These are phyloP conservation scores for Bombycilla garrulus DNA, from an alignment of 2,113 vertebrate species.

Conservation along the genomic window DNA sequence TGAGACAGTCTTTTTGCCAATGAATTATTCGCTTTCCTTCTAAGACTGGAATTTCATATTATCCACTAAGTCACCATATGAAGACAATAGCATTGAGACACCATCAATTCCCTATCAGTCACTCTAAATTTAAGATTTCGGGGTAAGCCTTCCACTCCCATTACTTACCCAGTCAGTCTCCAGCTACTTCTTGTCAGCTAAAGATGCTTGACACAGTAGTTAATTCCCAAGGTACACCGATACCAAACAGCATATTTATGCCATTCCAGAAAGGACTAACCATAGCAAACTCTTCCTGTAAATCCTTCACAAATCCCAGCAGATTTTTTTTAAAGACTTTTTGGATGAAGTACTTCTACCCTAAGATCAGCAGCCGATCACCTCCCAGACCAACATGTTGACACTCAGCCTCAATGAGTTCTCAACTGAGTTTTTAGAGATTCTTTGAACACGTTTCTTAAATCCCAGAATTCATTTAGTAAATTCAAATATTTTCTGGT, in stretches of 20 bases:
- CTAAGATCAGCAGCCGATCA: not conserved
- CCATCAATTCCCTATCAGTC: not conserved
- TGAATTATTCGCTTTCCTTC: not conserved
- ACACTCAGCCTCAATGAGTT: rapidly evolving
- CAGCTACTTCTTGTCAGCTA: not conserved
- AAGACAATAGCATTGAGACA: not conserved
- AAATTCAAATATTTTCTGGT: not conserved
- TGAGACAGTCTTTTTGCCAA: not conserved
- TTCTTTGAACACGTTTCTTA: not conserved
- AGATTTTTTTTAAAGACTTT: not conserved
- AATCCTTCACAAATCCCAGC: not conserved
- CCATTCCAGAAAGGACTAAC: not conserved
- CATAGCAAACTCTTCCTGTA: not conserved
- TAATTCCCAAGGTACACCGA: not conserved
- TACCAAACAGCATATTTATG: not conserved
- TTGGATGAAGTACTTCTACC: not conserved
- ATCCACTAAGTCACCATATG: not conserved
- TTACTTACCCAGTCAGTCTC: not conserved
- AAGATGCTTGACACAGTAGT: not conserved
- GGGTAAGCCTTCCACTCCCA: not conserved
- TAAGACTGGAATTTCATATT: not conserved
- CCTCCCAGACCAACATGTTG: not conserved
- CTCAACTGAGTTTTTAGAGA: not conserved
- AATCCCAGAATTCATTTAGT: not conserved
- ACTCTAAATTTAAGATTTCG: not conserved